These are phyloP conservation scores for Mesocentrotus franciscanus DNA, from an alignment of 53 echinoderm and acorn worm genomes.

Conservation along the genomic window DNA sequence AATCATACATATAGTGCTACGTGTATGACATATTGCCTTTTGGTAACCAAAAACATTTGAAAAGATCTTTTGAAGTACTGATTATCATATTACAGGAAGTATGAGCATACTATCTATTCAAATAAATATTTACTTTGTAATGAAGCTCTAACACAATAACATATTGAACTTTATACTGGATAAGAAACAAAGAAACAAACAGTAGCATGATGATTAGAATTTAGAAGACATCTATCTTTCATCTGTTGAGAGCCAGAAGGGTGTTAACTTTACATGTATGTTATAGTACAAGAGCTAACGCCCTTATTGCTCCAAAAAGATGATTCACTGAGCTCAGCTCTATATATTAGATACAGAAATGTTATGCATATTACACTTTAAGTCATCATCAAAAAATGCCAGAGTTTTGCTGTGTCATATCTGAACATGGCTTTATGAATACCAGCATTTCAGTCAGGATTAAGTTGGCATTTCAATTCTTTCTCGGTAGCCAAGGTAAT, in stretches of 20 bases:
- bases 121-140: background rate
- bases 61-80: background rate
- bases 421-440: too few relatives aligned
- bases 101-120: background rate
- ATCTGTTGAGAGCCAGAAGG: too few relatives aligned
- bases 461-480: background rate
- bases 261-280: too few relatives aligned
- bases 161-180: background rate
- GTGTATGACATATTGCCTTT: background rate
- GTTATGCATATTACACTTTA: too few relatives aligned
- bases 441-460: background rate
- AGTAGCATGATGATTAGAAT: background rate
- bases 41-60: background rate
- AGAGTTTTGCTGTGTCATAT: too few relatives aligned
- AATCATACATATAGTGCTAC: too few relatives aligned
- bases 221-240: too few relatives aligned
- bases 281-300: too few relatives aligned
- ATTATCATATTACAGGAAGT: background rate
- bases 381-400: too few relatives aligned
- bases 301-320: too few relatives aligned
- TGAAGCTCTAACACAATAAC: background rate
- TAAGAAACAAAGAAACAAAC: background rate
- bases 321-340: too few relatives aligned
- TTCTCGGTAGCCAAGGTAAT: background rate
- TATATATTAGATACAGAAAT: too few relatives aligned